A percentile compares a stretch with the other conserved stretches of the same genome.
These are phyloP conservation scores for Leptinotarsa lineolata DNA, from an alignment of 1,140 invertebrate species.

Conservation along the genomic window DNA sequence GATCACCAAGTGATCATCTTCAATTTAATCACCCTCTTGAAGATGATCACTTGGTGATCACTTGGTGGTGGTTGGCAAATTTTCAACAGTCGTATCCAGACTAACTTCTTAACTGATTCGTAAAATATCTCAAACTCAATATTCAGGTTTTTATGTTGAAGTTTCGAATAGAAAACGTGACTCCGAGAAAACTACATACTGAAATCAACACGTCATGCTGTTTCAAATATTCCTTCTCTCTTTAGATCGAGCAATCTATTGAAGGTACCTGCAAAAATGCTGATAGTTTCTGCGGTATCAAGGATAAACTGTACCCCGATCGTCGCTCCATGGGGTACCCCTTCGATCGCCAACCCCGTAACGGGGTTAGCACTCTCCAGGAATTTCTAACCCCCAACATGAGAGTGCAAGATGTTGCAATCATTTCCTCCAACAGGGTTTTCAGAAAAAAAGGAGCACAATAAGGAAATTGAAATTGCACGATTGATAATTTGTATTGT, in stretches of 20 bases:
- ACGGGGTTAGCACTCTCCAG: slow-evolving; percentile 59
- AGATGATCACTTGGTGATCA: too few relatives aligned
- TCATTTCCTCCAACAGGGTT: slow-evolving; percentile 59
- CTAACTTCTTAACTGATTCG: too few relatives aligned
- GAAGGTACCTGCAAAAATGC: slow-evolving; percentile 67
- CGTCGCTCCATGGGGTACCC: slow-evolving; percentile 75
- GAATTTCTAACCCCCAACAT: slow-evolving; percentile 75
- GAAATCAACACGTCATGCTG: too few relatives aligned
- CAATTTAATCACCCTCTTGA: too few relatives aligned
- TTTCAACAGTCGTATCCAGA: too few relatives aligned
- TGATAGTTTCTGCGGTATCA: slow-evolving; percentile 74
- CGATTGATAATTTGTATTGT: too few relatives aligned
- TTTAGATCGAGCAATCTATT: slow-evolving; percentile 44
- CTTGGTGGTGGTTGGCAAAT: too few relatives aligned
- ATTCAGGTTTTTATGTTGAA: too few relatives aligned
- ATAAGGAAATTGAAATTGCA: not conserved
- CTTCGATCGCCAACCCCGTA: slow-evolving; percentile 68
- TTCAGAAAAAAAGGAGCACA: slow-evolving; percentile 25
- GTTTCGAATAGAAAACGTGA: too few relatives aligned
- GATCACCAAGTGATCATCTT: too few relatives aligned
- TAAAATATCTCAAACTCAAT: too few relatives aligned
- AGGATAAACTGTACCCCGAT: slow-evolving; percentile 75
- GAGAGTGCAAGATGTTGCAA: slow-evolving; percentile 61
- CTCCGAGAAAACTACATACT: too few relatives aligned
- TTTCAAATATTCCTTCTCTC: not conserved